Evolutionary conservation across 2,888 invertebrate species (phyloP), one percentile per base, ranked within the genome.

Genomic region (Bedellia somnulentella): DNA sequence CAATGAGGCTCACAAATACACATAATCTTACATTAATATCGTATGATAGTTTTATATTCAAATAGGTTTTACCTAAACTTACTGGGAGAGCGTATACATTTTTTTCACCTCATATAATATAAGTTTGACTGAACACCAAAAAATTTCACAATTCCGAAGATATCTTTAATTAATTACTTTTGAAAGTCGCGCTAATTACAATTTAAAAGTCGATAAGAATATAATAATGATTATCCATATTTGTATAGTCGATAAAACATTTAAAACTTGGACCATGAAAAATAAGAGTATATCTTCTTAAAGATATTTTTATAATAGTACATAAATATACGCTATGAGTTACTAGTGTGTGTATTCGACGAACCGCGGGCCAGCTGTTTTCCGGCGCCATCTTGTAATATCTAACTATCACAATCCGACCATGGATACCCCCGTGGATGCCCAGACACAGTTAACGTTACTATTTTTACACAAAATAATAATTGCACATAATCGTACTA

Each of bases 381-480:
- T n/a, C n/a, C n/a, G n/a, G n/a, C n/a, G n/a, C 68, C 71, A 62
- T 57, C 62, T 59, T 62, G 5, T 73, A 75, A 67, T 64, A 68
- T 62, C 76, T 77, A 76, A 71, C 73, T 77, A 77, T 77, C 77
- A 77, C 77, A 77, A 76, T 76, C 66, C 75, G 75, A 76, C 68
- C 67, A 76, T 73, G 70, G 73, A 73, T 73, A 71, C 68, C 71
- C 71, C 68, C 71, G 70, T 71, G 70, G 66, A 66, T 66, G 64
- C 67, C 67, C 67, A 71, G 64, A 75, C 70, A 71, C 68, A 63
- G 63, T 66, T 54, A 60, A 51, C 64, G 66, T 67, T 67, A 66
- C 67, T 67, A 66, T 66, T 70, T 70, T 68, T 70, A 62, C 70
- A 73, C 71, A 73, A 73, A 75, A 73, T 75, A 71, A 75, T 76